These are phyloP conservation scores for Jordanella pulchra DNA, from an alignment of 2,797 vertebrate species.

Conservation along the genomic window DNA sequence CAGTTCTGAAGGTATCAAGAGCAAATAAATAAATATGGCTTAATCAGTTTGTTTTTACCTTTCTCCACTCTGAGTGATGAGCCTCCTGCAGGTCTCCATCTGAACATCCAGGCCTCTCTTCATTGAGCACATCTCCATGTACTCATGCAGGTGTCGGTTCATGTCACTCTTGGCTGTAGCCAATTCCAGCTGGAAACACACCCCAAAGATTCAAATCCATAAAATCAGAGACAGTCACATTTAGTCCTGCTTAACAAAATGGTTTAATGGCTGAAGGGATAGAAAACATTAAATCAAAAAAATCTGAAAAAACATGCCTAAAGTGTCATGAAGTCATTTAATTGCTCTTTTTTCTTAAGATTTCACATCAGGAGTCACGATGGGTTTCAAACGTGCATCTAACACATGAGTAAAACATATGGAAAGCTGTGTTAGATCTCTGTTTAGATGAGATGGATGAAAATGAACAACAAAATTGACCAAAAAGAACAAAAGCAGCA, in stretches of 20 bases:
- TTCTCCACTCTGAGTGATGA: conserved; percentile 95
- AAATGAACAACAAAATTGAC: neutral
- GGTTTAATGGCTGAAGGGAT: neutral
- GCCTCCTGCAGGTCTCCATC: conserved; percentile 96
- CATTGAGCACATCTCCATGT: conserved; percentile 99
- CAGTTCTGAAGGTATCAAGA: neutral
- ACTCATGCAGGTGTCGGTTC: conserved; percentile 95
- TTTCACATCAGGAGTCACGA: neutral
- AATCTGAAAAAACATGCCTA: neutral
- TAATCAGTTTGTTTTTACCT: conserved; percentile 49
- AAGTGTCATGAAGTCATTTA: too few relatives aligned
- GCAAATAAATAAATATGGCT: neutral
- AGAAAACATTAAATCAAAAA: neutral
- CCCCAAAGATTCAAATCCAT: neutral
- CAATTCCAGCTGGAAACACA: conserved; percentile 85
- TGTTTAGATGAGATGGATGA: neutral
- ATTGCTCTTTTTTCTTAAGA: neutral
- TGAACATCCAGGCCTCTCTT: conserved; percentile 95
- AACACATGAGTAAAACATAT: neutral
- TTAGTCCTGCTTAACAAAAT: neutral
- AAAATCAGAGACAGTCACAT: neutral
- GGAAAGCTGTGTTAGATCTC: neutral
- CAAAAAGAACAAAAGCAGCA: neutral
- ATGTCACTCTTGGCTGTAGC: conserved; percentile 97
- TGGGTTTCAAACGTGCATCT: neutral